Evolutionary conservation across 1,140 invertebrate species (phyloP).

Genomic region (Physella acuta): DNA sequence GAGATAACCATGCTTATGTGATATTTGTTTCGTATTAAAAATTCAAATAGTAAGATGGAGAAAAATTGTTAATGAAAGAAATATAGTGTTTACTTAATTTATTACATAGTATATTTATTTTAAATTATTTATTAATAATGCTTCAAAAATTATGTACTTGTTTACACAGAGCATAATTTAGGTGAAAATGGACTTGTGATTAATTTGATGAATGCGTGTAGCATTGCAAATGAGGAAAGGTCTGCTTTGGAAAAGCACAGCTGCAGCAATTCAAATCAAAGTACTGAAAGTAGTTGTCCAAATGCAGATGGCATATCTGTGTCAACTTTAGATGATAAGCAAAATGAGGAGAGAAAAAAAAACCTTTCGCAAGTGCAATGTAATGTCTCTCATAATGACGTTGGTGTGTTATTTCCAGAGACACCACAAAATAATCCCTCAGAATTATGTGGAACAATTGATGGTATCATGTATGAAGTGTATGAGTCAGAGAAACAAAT

Average conservation of each 20-base stretch:
- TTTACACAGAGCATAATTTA: too few relatives aligned
- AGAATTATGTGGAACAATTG: slow-evolving; percentile 8
- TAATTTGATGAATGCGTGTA: too few relatives aligned
- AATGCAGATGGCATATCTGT: not conserved
- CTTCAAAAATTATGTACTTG: too few relatives aligned
- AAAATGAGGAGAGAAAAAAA: slow-evolving; percentile 20
- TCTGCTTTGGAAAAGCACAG: slow-evolving; percentile 2
- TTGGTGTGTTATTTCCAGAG: slow-evolving; percentile 25
- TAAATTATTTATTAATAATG: too few relatives aligned
- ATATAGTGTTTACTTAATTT: too few relatives aligned
- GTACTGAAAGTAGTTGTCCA: not conserved
- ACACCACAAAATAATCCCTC: slow-evolving; percentile 7
- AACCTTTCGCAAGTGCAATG: slow-evolving; percentile 11
- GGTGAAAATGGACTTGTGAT: too few relatives aligned
- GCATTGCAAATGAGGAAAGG: too few relatives aligned
- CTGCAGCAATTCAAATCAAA: not conserved
- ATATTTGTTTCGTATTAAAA: too few relatives aligned
- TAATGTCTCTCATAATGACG: slow-evolving; percentile 5
- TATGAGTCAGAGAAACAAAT: slow-evolving; percentile 89
- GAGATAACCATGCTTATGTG: too few relatives aligned
- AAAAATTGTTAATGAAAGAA: too few relatives aligned
- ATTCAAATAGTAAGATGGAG: too few relatives aligned
- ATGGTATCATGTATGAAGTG: slow-evolving; percentile 62
- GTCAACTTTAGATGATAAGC: slow-evolving; percentile 3
- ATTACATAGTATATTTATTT: too few relatives aligned